Evolutionary conservation across 1,140 invertebrate species (phyloP).

Genomic region (Brachionus paranguensis): DNA sequence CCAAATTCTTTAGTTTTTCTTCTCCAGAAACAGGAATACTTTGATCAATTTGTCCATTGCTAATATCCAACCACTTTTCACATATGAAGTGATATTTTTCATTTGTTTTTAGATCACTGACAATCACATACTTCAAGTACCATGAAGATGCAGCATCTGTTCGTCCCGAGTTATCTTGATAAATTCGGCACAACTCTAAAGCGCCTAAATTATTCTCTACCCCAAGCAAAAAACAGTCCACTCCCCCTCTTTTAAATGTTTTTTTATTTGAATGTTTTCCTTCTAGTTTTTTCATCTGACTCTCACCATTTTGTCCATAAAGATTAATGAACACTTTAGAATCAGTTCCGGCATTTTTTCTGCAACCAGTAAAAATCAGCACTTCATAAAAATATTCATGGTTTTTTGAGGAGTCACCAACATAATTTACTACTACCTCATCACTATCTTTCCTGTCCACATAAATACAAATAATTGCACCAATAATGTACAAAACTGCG

Average conservation of each 20-base stretch:
- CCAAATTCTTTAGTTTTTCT: slow-evolving; percentile 56
- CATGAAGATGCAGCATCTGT: slow-evolving; percentile 57
- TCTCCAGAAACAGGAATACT: slow-evolving; percentile 58
- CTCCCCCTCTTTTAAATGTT: slow-evolving; percentile 48
- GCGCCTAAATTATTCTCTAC: slow-evolving; percentile 56
- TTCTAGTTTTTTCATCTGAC: slow-evolving; percentile 47
- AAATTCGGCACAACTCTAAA: slow-evolving; percentile 58
- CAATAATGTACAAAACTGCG: slow-evolving; percentile 48
- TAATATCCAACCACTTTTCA: slow-evolving; percentile 60
- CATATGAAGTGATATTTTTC: slow-evolving; percentile 58
- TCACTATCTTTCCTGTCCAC: slow-evolving; percentile 57
- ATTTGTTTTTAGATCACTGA: slow-evolving; percentile 59
- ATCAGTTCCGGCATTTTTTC: slow-evolving; percentile 50
- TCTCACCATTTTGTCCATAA: slow-evolving; percentile 43
- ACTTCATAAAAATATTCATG: slow-evolving; percentile 45
- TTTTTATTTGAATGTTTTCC: slow-evolving; percentile 49
- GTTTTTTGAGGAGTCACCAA: slow-evolving; percentile 54
- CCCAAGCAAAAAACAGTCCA: slow-evolving; percentile 54
- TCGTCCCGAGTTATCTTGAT: slow-evolving; percentile 60
- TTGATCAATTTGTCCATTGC: slow-evolving; percentile 59
- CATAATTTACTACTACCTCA: slow-evolving; percentile 44
- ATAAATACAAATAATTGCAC: slow-evolving; percentile 53
- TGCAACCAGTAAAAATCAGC: slow-evolving; percentile 49
- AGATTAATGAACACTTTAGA: slow-evolving; percentile 48
- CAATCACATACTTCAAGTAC: slow-evolving; percentile 58